Conservation (phyloP, 2,888 invertebrate species). For the Xestia sexstrigata region DNA sequence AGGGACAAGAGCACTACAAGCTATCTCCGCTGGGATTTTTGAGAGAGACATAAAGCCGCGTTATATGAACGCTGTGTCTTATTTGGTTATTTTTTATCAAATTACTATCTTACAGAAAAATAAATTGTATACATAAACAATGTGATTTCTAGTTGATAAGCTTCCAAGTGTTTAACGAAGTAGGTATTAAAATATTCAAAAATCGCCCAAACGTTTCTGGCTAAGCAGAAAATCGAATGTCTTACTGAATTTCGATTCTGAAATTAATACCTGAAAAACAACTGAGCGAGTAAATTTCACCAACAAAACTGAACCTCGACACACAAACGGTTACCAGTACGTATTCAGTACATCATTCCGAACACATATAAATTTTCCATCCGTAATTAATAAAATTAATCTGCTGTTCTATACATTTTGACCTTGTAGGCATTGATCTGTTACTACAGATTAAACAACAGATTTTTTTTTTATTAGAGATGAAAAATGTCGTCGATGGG, state of each 20-base stretch:
- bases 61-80: neutral
- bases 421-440: too few relatives aligned
- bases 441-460: too few relatives aligned
- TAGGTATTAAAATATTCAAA: neutral
- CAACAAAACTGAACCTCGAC: too few relatives aligned
- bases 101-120: neutral
- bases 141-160: neutral
- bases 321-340: too few relatives aligned
- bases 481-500: neutral
- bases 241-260: too few relatives aligned
- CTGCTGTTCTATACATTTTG: too few relatives aligned
- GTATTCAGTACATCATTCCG: too few relatives aligned
- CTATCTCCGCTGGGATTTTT: slow-evolving; percentile 43
- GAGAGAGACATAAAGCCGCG: slow-evolving; percentile 15
- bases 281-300: too few relatives aligned
- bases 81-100: neutral
- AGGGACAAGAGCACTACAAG: slow-evolving; percentile 41
- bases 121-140: neutral
- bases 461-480: too few relatives aligned
- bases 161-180: neutral
- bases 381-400: too few relatives aligned
- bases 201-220: neutral
- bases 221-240: neutral
- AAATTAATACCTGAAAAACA: too few relatives aligned
- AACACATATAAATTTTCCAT: too few relatives aligned